Evolutionary conservation across 2,797 vertebrate species (phyloP).

Genomic region (Lepilemur ruficaudatus): DNA sequence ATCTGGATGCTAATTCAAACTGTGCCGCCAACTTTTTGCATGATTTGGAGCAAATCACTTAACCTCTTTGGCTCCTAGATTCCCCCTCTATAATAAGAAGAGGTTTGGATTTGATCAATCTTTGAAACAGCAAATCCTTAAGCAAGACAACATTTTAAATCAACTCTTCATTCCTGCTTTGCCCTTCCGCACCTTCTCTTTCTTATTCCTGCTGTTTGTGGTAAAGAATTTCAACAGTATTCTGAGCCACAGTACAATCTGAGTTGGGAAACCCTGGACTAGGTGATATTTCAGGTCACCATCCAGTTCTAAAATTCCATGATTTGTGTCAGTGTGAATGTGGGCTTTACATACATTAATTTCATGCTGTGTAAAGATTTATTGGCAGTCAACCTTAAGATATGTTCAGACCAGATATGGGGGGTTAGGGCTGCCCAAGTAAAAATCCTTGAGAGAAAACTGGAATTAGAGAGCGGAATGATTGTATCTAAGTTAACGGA

Average conservation of each 20-base stretch:
- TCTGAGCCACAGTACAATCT: not conserved
- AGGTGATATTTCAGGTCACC: not conserved
- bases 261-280: not conserved
- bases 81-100: not conserved
- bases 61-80: not conserved
- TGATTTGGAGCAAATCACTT: constrained; percentile 31
- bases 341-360: not conserved
- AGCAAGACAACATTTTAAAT: constrained; percentile 27
- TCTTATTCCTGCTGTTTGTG: not conserved
- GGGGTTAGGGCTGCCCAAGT: not conserved
- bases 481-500: constrained; percentile 13
- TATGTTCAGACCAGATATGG: not conserved
- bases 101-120: not conserved
- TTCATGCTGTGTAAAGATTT: constrained; percentile 9
- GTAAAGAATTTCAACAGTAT: constrained; percentile 24
- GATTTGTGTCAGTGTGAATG: constrained; percentile 4
- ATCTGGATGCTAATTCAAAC: constrained; percentile 15
- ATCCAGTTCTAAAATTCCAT: constrained; percentile 24
- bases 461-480: not conserved
- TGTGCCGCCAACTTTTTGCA: not conserved
- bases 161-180: constrained; percentile 3
- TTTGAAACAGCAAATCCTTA: constrained; percentile 13
- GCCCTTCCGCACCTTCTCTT: not conserved
- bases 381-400: not conserved
- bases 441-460: constrained; percentile 21